phyloP scores from a whole-genome alignment of 2,797 vertebrate genomes.

The Brachyrhaphis roseni region DNA sequence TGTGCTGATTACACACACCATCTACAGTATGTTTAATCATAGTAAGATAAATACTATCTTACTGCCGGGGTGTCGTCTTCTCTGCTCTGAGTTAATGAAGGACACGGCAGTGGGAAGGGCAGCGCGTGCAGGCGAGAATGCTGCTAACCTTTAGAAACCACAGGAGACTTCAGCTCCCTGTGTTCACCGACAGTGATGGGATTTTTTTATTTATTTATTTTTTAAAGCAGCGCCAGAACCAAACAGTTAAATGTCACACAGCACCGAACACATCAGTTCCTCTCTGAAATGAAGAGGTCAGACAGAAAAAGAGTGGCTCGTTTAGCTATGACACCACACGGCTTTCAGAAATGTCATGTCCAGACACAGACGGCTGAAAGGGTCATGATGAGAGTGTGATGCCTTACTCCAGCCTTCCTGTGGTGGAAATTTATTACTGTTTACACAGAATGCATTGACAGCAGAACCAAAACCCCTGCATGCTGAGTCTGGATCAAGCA shows the following conservation, averaged over 20 bases:
- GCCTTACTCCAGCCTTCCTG: neutral
- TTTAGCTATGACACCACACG: constrained; percentile 47
- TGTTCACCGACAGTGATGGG: constrained; percentile 42
- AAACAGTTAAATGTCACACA: constrained; percentile 77
- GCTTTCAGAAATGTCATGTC: constrained; percentile 71
- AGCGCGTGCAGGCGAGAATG: constrained; percentile 40
- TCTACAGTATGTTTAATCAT: no score
- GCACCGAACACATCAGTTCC: constrained; percentile 59
- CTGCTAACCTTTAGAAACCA: constrained; percentile 76
- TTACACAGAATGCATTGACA: neutral
- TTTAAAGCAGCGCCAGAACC: constrained; percentile 45
- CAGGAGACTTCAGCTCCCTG: constrained; percentile 62
- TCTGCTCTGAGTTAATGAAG: constrained; percentile 51
- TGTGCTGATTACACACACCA: constrained; percentile 26
- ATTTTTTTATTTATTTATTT: constrained; percentile 23
- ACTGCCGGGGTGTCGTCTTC: constrained; percentile 30
- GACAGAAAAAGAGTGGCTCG: constrained; percentile 38
- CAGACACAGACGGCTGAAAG: constrained; percentile 24
- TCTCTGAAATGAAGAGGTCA: constrained; percentile 66
- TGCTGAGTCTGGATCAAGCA: neutral
- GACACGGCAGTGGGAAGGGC: constrained; percentile 28
- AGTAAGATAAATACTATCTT: constrained; percentile 12
- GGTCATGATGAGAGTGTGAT: constrained; percentile 11
- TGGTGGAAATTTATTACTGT: neutral
- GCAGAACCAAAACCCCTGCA: constrained; percentile 9